phyloP scores from a whole-genome alignment of 1,140 invertebrate species.

The Hycleus phaleratus region DNA sequence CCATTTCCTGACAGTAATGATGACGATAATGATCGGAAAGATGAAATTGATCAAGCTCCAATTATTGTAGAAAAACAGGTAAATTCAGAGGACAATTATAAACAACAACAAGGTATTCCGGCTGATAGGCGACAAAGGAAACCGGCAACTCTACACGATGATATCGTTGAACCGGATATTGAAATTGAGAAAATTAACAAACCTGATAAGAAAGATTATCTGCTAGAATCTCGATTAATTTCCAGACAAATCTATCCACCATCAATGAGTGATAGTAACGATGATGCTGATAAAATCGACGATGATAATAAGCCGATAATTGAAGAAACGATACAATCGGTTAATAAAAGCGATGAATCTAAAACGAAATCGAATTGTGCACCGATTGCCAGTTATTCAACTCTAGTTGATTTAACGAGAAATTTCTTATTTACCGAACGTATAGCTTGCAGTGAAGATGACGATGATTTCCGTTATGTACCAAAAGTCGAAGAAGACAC shows the following conservation, averaged over 20 bases:
- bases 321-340: not conserved
- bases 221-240: too few species aligned
- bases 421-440: constrained; percentile 34
- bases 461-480: not conserved
- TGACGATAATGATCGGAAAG: not conserved
- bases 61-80: not conserved
- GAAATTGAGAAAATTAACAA: not conserved
- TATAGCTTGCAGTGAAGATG: constrained; percentile 10
- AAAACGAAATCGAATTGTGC: not conserved
- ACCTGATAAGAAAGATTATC: too few species aligned
- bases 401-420: constrained; percentile 11
- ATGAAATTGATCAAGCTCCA: not conserved
- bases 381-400: not conserved
- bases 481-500: constrained; percentile 38
- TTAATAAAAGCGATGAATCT: constrained; percentile 4
- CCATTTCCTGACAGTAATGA: constrained; percentile 2
- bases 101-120: not conserved
- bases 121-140: not conserved
- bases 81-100: not conserved
- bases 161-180: not conserved
- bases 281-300: too few species aligned
- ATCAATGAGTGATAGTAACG: too few species aligned
- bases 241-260: too few species aligned
- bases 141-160: not conserved
- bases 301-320: not conserved